A percentile compares a stretch with the other conserved stretches of the same genome.
Evolutionary conservation across 2,113 vertebrate genomes (phyloP).

Genomic region (Brachypodius melanocephalos): DNA sequence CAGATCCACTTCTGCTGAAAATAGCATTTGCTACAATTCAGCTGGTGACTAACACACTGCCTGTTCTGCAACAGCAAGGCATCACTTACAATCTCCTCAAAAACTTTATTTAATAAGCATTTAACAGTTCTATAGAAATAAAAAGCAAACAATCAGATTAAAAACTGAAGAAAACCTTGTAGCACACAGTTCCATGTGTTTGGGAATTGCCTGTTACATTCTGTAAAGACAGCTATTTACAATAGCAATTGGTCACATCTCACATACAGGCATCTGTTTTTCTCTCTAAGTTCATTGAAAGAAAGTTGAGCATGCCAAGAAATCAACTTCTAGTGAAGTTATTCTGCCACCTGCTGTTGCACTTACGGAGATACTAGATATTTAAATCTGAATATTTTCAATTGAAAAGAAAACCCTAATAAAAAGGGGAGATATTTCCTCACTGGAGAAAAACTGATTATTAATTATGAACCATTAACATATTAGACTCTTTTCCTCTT

Average conservation of each 20-base stretch:
- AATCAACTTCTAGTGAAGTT: conserved; percentile 50
- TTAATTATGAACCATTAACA: background rate
- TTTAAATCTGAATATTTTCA: background rate
- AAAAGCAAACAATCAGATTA: background rate
- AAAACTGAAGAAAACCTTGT: conserved; percentile 37
- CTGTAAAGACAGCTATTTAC: conserved; percentile 54
- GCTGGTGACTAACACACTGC: background rate
- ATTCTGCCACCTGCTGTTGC: conserved; percentile 77
- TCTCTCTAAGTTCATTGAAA: background rate
- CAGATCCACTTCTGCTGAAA: background rate
- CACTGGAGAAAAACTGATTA: background rate
- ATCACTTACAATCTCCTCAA: background rate
- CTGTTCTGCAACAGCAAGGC: background rate
- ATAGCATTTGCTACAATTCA: background rate
- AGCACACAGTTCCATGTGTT: conserved; percentile 15
- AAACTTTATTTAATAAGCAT: background rate
- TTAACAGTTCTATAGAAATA: background rate
- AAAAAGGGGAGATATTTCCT: background rate
- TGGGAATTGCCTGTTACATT: conserved; percentile 41
- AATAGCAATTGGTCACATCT: conserved; percentile 30
- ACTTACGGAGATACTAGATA: background rate
- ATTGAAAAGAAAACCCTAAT: background rate
- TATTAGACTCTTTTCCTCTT: background rate
- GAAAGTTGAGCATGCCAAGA: background rate
- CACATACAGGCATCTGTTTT: conserved; percentile 36